Base-by-base conservation (phyloP, 2,113 vertebrate genomes). In the Eretmochelys imbricata region DNA sequence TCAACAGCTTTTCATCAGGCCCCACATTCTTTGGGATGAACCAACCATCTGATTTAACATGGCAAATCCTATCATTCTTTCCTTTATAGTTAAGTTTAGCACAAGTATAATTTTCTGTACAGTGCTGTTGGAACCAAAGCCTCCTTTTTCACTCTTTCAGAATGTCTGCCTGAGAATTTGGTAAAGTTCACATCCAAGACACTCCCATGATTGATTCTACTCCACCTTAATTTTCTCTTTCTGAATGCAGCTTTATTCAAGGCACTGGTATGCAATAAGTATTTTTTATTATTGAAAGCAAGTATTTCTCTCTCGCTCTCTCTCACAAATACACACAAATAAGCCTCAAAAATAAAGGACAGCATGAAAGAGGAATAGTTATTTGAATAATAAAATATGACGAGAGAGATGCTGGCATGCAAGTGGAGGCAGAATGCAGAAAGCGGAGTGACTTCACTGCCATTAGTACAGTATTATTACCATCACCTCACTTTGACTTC, bases 381-480 rank as follows among this genome's bases (percentile, higher is more conserved):
- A 78, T 65, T 29, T 0, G 75, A 75, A 13, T 22, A n/a, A 0
- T 5, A 3, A 2, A 92, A 81, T 0, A 65, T 65, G 85, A 96
- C 88, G 93, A 42, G 17, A 8, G n/a, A 25, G 59, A 57, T 1
- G 85, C 94, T 94, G 93, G 42, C 65, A 11, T 24, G 42, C 84
- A 85, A 54, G 89, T 84, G 57, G 85, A 89, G 93, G 89, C 92
- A 87, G 72, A 79, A 88, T 29, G 19, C 95, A 95, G 94, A 81
- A 92, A 97, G 92, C 96, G 91, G 65, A 82, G 95, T 95, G 94
- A 72, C n/a, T 38, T 72, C 20, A 5, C 62, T 69, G 95, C 95
- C 96, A 93, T 87, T 1, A 1, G 11, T 1, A n/a, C 0, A 85
- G 79, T 59, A 92, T 51, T 86, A 80, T 80, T 22, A 82, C 82